A percentile compares a stretch with the other conserved stretches of the same genome.
phyloP scores from a whole-genome alignment of 2,888 invertebrate species.

The Nysson spinosus region DNA sequence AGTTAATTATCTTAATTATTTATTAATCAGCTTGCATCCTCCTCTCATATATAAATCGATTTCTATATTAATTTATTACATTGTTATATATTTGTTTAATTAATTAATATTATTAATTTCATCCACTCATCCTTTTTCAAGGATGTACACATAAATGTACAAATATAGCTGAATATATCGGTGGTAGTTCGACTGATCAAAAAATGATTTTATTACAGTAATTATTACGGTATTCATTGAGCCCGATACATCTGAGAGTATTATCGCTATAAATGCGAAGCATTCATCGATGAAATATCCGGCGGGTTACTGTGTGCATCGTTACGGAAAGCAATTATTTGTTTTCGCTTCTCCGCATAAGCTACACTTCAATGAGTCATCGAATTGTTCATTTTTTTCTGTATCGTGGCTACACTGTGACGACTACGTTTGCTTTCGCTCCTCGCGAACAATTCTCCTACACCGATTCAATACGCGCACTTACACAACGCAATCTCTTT shows the following conservation, averaged over 20 bases:
- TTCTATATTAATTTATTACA: no score
- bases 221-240: conserved; percentile 18
- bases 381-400: conserved; percentile 39
- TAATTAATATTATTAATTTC: no score
- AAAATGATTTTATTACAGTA: no score
- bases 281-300: conserved; percentile 20
- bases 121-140: no score
- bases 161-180: no score
- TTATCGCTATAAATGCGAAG: conserved; percentile 22
- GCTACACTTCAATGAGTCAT: conserved; percentile 38
- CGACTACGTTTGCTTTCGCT: conserved; percentile 23
- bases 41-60: no score
- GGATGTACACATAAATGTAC: no score
- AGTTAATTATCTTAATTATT: no score
- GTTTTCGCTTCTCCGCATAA: conserved; percentile 45
- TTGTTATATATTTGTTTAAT: no score
- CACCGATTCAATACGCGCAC: conserved; percentile 17
- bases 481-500: conserved; percentile 18
- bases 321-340: conserved; percentile 58
- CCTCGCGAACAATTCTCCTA: conserved; percentile 11
- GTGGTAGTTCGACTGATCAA: no score
- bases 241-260: conserved; percentile 22
- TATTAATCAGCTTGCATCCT: no score
- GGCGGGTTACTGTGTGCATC: conserved; percentile 44
- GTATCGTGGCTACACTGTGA: conserved; percentile 8